Evolutionary conservation across 1,140 invertebrate species (phyloP).

Genomic region (Wiebesia pumilae): DNA sequence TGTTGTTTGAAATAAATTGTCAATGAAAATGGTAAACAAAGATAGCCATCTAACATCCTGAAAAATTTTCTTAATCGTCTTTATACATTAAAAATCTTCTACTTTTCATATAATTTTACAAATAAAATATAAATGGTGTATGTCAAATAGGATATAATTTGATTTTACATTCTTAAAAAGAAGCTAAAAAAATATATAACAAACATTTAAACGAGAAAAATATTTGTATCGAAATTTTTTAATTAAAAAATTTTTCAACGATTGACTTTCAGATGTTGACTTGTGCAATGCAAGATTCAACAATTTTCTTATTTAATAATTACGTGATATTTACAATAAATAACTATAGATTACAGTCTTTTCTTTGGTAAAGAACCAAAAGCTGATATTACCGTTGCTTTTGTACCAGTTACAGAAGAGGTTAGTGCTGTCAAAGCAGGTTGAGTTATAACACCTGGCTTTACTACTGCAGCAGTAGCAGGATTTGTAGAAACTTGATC

Average conservation of each 20-base stretch:
- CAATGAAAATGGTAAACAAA: neutral
- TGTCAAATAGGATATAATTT: neutral
- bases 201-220: neutral
- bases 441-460: slow-evolving; percentile 73
- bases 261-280: slow-evolving; percentile 15
- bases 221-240: neutral
- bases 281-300: neutral
- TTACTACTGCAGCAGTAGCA: slow-evolving; percentile 66
- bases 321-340: slow-evolving; percentile 43
- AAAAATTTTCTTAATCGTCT: neutral
- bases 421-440: slow-evolving; percentile 81
- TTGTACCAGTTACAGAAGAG: slow-evolving; percentile 86
- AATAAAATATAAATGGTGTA: neutral
- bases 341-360: slow-evolving; percentile 73
- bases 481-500: slow-evolving; percentile 85
- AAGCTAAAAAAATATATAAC: neutral
- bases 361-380: slow-evolving; percentile 92
- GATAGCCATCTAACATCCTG: neutral
- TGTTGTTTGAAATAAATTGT: neutral
- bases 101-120: neutral
- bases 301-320: slow-evolving; percentile 35
- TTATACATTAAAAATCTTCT: neutral
- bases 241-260: neutral
- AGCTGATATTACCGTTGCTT: slow-evolving; percentile 90
- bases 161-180: neutral